phyloP scores from a whole-genome alignment of 2,797 vertebrate species.

The Lepus oiostolus region DNA sequence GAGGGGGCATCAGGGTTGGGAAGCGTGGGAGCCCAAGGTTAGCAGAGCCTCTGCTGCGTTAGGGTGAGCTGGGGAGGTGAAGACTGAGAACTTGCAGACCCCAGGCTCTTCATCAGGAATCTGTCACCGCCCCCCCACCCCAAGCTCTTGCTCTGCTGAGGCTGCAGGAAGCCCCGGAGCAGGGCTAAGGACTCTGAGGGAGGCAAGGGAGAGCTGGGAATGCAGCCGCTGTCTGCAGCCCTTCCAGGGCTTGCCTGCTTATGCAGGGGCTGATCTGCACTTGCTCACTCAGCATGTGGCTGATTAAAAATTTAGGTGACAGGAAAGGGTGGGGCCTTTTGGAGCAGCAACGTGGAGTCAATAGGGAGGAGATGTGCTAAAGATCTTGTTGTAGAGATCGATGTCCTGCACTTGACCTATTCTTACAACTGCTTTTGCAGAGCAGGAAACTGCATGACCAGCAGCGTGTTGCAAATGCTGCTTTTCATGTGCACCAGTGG shows the following conservation, averaged over 20 bases:
- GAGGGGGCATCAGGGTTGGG: not conserved
- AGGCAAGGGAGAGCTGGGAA: not conserved
- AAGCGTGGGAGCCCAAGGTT: not conserved
- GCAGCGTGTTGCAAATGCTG: not conserved
- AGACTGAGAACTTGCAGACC: not conserved
- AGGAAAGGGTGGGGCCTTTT: not conserved
- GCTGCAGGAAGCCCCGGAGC: not conserved
- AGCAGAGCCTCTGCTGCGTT: too few species aligned
- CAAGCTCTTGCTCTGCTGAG: too few species aligned
- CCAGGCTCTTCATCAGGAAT: not conserved
- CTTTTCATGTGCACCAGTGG: not conserved
- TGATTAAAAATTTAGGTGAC: constrained; percentile 26
- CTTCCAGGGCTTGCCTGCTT: not conserved
- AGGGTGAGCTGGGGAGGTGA: not conserved
- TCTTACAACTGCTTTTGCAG: not conserved
- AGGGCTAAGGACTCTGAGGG: too few species aligned
- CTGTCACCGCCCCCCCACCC: too few species aligned
- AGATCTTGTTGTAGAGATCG: constrained; percentile 1
- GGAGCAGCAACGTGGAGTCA: not conserved
- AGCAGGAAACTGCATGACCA: not conserved
- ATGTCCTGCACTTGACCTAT: not conserved
- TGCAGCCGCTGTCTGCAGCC: fast-evolving
- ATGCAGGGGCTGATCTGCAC: not conserved
- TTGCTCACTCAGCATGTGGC: not conserved
- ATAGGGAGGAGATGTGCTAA: constrained; percentile 41